Evolutionary conservation across 2,113 vertebrate genomes (phyloP), one percentile per base, ranked within the genome.

Genomic region (Semnornis frantzii): DNA sequence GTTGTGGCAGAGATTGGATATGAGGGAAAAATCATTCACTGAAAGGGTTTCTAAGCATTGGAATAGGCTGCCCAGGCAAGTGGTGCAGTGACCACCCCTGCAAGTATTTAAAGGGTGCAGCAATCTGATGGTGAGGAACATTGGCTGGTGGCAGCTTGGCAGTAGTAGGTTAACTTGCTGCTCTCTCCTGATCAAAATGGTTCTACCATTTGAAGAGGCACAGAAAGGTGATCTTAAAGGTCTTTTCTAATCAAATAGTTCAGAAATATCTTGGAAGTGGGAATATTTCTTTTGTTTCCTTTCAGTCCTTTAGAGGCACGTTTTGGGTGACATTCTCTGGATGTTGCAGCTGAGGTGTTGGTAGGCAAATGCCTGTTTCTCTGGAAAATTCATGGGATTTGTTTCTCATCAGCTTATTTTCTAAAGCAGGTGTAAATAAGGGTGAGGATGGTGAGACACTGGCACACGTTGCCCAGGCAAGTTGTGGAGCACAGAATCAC

Each of bases 351-450:
- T 31, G 68, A 92, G 75, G 60, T 89, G 78, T 9, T 59, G 44
- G 85, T 85, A 85, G 23, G 48, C 37, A 87, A 91, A 87, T 69
- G 77, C 71, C 87, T 93, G 79, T 85, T 91, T 65, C 52, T 83
- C 18, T 57, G 57, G 90, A 93, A 90, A 87, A 94, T 64, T 81
- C 77, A 86, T 68, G 37, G 64, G 54, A 60, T 90, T 74, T 77
- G 44, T 80, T 88, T 33, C 65, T 94, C 25, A 27, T 57, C 69
- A 90, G 28, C 42, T 90, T 93, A 68, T 87, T 85, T 87, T 85
- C 68, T 82, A 88, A 81, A 71, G n/a, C 31, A 69, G 57, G 57
- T 46, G 50, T 15, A 87, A 76, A 17, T 39, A 79, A 37, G 37
- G 37, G 37, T 37, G 37, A 37, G 37, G 37, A 9, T 37, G 37